A percentile compares a stretch with the other conserved stretches of the same genome.
Conservation (phyloP, 2,113 vertebrate species). For the Gadus chalcogrammus region DNA sequence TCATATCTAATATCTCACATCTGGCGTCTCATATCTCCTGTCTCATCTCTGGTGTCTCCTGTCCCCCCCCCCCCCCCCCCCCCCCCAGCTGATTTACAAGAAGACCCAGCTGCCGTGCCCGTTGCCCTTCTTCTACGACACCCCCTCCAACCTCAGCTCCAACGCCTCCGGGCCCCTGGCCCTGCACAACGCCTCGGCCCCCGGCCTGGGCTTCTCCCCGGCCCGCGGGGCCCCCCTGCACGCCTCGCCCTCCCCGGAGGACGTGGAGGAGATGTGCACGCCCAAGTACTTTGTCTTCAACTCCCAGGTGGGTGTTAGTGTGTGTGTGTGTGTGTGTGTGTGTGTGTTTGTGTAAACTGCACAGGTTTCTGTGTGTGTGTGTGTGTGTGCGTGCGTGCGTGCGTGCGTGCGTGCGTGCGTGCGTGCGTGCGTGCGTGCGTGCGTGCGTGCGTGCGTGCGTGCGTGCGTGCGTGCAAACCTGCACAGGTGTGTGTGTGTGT, state of each 20-base stretch:
- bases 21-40: too few relatives aligned
- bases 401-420: too few relatives aligned
- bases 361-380: too few relatives aligned
- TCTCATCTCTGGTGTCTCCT: too few relatives aligned
- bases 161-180: slow-evolving; percentile 70
- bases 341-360: too few relatives aligned
- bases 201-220: slow-evolving; percentile 79
- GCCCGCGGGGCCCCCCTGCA: slow-evolving; percentile 50
- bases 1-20: too few relatives aligned
- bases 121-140: slow-evolving; percentile 75
- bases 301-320: slow-evolving; percentile 79
- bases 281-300: slow-evolving; percentile 96
- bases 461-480: too few relatives aligned
- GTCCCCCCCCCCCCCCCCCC: too few relatives aligned
- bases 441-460: too few relatives aligned
- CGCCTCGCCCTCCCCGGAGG: slow-evolving; percentile 45
- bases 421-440: too few relatives aligned
- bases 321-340: neutral
- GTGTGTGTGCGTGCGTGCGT: too few relatives aligned
- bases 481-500: slow-evolving; percentile 73
- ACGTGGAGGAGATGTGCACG: slow-evolving; percentile 79
- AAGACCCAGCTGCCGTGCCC: slow-evolving; percentile 94
- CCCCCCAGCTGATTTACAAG: slow-evolving; percentile 88
- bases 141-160: slow-evolving; percentile 74
- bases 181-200: slow-evolving; percentile 69